Percentiles rank a stretch among this genome's conserved stretches.
Evolutionary conservation across 2,797 vertebrate species (phyloP).

Genomic region (Poeciliopsis gracilis): DNA sequence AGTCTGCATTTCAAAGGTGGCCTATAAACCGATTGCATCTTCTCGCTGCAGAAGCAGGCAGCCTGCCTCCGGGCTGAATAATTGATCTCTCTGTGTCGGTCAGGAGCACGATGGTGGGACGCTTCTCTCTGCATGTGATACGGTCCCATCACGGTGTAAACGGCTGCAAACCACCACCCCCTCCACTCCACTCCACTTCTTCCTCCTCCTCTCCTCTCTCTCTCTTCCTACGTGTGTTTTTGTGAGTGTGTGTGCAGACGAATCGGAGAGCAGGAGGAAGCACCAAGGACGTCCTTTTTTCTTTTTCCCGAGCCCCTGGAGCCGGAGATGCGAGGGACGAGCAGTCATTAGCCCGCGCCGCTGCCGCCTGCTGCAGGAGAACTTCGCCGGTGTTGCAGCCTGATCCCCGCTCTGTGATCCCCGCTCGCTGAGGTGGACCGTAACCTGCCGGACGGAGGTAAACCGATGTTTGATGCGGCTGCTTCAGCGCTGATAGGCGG

Average conservation of each 20-base stretch:
- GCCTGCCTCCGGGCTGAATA: conserved; percentile 57
- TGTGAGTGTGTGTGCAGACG: conserved; percentile 65
- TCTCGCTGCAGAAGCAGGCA: conserved; percentile 26
- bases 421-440: conserved; percentile 44
- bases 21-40: conserved; percentile 17
- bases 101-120: conserved; percentile 76
- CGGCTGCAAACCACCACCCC: conserved; percentile 47
- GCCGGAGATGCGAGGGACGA: conserved; percentile 76
- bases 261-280: conserved; percentile 62
- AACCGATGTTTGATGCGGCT: conserved; percentile 33
- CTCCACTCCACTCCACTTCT: conserved; percentile 13
- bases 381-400: conserved; percentile 60
- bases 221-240: conserved; percentile 26
- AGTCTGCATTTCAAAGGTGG: conserved; percentile 22
- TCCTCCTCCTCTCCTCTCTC: conserved; percentile 38
- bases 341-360: conserved; percentile 62
- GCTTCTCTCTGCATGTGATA: conserved; percentile 72
- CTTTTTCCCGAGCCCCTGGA: conserved; percentile 57
- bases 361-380: conserved; percentile 59
- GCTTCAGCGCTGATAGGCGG: conserved; percentile 4
- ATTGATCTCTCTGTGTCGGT: conserved; percentile 69
- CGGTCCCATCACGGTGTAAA: conserved; percentile 66
- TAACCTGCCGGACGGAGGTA: conserved; percentile 73
- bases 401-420: conserved; percentile 36
- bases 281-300: conserved; percentile 81